A percentile compares a stretch with the other conserved stretches of the same genome.
Evolutionary conservation across 1,140 invertebrate genomes (phyloP).

Genomic region (Arion vulgaris): DNA sequence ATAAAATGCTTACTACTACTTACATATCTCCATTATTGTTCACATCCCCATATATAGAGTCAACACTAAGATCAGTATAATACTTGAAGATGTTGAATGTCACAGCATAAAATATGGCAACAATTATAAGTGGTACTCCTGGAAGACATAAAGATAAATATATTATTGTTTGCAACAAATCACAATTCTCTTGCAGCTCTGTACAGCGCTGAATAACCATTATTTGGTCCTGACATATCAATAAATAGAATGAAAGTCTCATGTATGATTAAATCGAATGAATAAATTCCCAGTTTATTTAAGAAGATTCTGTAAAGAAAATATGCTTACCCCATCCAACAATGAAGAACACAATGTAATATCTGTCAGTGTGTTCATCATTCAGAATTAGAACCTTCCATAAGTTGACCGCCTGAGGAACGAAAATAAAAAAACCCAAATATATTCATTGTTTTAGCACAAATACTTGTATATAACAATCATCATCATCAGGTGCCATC

Average conservation of each 20-base stretch:
- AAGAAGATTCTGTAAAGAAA: too few species aligned
- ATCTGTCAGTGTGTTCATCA: conserved; percentile 71
- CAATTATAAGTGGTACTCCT: conserved; percentile 61
- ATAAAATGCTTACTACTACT: too few species aligned
- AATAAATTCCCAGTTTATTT: too few species aligned
- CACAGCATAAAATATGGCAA: conserved; percentile 66
- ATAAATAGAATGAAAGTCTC: too few species aligned
- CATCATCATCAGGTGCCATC: too few species aligned
- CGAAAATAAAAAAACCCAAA: conserved; percentile 21
- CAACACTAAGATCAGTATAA: conserved; percentile 55
- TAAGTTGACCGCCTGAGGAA: conserved; percentile 65
- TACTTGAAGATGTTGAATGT: conserved; percentile 66
- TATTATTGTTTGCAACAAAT: too few species aligned
- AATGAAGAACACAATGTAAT: conserved; percentile 65
- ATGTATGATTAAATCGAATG: too few species aligned
- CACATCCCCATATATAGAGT: conserved; percentile 69
- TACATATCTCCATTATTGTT: conserved; percentile 68
- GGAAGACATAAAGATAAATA: conserved; percentile 35
- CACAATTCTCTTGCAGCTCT: too few species aligned
- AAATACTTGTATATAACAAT: too few species aligned
- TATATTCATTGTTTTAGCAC: too few species aligned
- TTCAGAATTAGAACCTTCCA: conserved; percentile 70
- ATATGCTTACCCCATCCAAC: conserved; percentile 70
- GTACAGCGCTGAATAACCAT: too few species aligned
- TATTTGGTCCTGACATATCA: too few species aligned